phyloP scores from a whole-genome alignment of 2,888 invertebrate genomes.

The Zonitis immaculata region DNA sequence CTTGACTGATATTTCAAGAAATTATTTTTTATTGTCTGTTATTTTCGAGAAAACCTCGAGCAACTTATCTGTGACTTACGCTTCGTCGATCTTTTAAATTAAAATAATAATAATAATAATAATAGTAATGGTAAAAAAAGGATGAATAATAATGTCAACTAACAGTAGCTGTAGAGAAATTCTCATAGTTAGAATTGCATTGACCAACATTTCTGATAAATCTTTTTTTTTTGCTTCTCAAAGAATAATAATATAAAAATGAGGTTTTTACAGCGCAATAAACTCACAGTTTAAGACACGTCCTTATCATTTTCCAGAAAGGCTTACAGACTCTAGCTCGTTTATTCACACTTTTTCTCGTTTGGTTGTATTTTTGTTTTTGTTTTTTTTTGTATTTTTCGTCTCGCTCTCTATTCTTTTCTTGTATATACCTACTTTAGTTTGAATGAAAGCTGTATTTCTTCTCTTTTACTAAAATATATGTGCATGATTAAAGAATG shows the following conservation, averaged over 20 bases:
- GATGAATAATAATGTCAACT: not conserved
- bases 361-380: no score
- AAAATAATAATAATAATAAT: slow-evolving; percentile 34
- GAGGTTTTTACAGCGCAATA: slow-evolving; percentile 22
- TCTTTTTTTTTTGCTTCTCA: not conserved
- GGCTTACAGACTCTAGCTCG: slow-evolving; percentile 15
- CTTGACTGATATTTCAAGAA: no score
- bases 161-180: not conserved
- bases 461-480: slow-evolving; percentile 20
- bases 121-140: not conserved
- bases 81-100: slow-evolving; percentile 32
- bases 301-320: slow-evolving; percentile 21
- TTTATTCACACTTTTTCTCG: slow-evolving; percentile 18
- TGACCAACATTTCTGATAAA: slow-evolving; percentile 15
- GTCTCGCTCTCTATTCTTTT: not conserved
- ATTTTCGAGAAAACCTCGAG: not conserved
- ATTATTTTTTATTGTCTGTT: no score
- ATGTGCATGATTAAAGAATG: slow-evolving; percentile 21
- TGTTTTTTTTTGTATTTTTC: slow-evolving; percentile 4
- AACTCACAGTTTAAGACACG: slow-evolving; percentile 23
- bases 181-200: slow-evolving; percentile 16
- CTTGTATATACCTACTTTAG: not conserved
- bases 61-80: slow-evolving; percentile 34
- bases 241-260: slow-evolving; percentile 21
- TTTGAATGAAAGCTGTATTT: slow-evolving; percentile 18